Percentiles rank a stretch among this genome's conserved stretches.
phyloP scores from a whole-genome alignment of 2,888 invertebrate genomes.

The Scelioninae gen. 2 region DNA sequence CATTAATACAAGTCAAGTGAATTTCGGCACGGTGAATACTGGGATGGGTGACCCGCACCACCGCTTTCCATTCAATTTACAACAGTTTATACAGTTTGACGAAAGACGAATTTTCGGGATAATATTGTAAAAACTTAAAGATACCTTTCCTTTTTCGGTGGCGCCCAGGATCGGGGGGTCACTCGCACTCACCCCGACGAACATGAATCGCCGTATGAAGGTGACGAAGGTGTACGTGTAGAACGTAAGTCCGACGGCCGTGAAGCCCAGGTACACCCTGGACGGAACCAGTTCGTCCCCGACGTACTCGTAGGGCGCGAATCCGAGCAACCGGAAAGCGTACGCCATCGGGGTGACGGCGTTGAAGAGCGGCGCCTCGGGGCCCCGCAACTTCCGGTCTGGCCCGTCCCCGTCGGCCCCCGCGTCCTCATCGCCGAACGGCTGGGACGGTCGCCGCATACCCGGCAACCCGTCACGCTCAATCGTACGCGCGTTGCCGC shows the following conservation, averaged over 20 bases:
- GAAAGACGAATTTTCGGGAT: no score
- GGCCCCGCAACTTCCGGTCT: conserved; percentile 59
- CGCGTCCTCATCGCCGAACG: conserved; percentile 6
- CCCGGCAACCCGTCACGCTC: no score
- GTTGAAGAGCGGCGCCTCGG: conserved; percentile 68
- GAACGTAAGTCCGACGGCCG: neutral
- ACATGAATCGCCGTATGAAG: conserved; percentile 40
- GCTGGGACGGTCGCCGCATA: no score
- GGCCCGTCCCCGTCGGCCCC: conserved; percentile 26
- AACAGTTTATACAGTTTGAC: no score
- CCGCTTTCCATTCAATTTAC: no score
- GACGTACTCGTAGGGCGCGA: conserved; percentile 69
- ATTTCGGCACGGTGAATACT: no score
- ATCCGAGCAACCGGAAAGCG: conserved; percentile 67
- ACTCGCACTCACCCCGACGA: conserved; percentile 7
- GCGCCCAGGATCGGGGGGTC: conserved; percentile 54
- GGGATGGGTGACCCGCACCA: no score
- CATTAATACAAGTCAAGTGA: no score
- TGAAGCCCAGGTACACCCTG: conserved; percentile 30
- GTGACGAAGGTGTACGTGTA: conserved; percentile 40
- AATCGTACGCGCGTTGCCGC: conserved; percentile 11
- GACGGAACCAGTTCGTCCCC: conserved; percentile 66
- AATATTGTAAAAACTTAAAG: no score
- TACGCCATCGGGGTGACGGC: conserved; percentile 67
- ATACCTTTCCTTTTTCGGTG: conserved; percentile 69